Conservation (phyloP, 2,888 invertebrate species). For the Cephus nigrinus region DNA sequence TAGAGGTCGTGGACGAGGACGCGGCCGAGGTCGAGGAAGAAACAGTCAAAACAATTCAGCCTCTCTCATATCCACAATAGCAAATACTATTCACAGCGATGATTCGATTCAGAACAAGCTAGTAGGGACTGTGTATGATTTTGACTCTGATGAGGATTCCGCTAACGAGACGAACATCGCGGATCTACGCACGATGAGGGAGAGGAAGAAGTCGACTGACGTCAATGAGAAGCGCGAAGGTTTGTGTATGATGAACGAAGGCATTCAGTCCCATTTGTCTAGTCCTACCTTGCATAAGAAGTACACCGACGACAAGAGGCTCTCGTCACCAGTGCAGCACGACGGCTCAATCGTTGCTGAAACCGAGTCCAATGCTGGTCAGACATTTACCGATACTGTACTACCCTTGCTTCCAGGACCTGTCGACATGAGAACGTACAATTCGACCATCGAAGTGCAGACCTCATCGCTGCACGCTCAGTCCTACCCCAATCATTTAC, state of each 20-base stretch:
- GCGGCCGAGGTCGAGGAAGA: conserved; percentile 66
- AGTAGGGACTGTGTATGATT: conserved; percentile 88
- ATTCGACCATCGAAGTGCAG: conserved; percentile 72
- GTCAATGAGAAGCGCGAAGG: conserved; percentile 68
- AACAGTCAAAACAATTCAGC: conserved; percentile 39
- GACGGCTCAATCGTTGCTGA: conserved; percentile 39
- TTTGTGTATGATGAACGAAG: conserved; percentile 29
- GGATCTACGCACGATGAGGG: conserved; percentile 82
- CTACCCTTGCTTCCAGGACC: conserved; percentile 85
- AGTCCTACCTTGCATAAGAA: conserved; percentile 47
- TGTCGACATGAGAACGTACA: conserved; percentile 91
- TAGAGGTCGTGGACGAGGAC: conserved; percentile 56
- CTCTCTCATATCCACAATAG: conserved; percentile 34
- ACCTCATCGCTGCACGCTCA: conserved; percentile 70
- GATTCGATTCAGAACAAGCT: conserved; percentile 84
- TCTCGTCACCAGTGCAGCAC: conserved; percentile 47
- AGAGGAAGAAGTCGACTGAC: conserved; percentile 81
- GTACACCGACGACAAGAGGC: conserved; percentile 49
- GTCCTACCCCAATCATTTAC: conserved; percentile 73
- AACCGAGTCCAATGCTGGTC: conserved; percentile 47
- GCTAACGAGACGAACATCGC: conserved; percentile 79
- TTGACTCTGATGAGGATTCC: conserved; percentile 86
- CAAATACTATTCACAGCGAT: conserved; percentile 66
- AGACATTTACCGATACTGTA: conserved; percentile 71
- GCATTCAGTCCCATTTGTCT: conserved; percentile 37